A percentile compares a stretch with the other conserved stretches of the same genome.
These are phyloP conservation scores for Sclerodermus sp. DNA, from an alignment of 2,888 invertebrate genomes.

Conservation along the genomic window DNA sequence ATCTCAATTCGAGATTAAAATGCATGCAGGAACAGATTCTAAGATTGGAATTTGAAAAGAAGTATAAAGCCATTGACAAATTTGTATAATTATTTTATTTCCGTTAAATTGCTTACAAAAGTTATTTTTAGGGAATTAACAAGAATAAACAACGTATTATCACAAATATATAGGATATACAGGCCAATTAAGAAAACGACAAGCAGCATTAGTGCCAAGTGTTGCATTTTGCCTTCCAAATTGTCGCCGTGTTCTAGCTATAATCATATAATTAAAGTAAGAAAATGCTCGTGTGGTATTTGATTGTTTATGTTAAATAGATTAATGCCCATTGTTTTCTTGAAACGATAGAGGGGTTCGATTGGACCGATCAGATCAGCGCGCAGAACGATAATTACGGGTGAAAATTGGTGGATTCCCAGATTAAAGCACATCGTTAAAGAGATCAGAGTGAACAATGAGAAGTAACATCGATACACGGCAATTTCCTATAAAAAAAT, in stretches of 20 bases:
- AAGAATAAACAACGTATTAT: slow-evolving; percentile 27
- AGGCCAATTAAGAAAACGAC: slow-evolving; percentile 13
- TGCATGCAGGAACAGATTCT: slow-evolving; percentile 39
- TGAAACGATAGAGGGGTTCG: slow-evolving; percentile 34
- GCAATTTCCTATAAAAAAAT: too few relatives aligned
- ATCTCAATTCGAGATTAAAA: slow-evolving; percentile 31
- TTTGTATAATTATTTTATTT: slow-evolving; percentile 1
- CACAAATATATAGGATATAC: slow-evolving; percentile 24
- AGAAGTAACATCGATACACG: too few relatives aligned
- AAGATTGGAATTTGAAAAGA: slow-evolving; percentile 39
- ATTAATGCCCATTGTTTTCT: too few relatives aligned
- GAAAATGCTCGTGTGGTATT: not conserved
- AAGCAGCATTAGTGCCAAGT: slow-evolving; percentile 18
- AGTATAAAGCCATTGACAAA: slow-evolving; percentile 32
- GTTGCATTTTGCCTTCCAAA: slow-evolving; percentile 12
- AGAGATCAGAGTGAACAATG: slow-evolving; percentile 29
- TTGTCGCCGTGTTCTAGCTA: slow-evolving; percentile 10
- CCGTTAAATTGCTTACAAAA: slow-evolving; percentile 28
- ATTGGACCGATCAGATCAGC: slow-evolving; percentile 22
- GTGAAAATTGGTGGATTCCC: slow-evolving; percentile 36
- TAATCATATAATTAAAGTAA: slow-evolving; percentile 21
- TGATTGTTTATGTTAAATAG: slow-evolving; percentile 1
- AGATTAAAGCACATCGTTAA: slow-evolving; percentile 37
- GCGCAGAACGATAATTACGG: slow-evolving; percentile 26
- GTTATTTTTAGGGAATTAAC: slow-evolving; percentile 33